A percentile compares a stretch with the other conserved stretches of the same genome.
Evolutionary conservation across 2,888 invertebrate genomes (phyloP).

Genomic region (Auanema freiburgensis): DNA sequence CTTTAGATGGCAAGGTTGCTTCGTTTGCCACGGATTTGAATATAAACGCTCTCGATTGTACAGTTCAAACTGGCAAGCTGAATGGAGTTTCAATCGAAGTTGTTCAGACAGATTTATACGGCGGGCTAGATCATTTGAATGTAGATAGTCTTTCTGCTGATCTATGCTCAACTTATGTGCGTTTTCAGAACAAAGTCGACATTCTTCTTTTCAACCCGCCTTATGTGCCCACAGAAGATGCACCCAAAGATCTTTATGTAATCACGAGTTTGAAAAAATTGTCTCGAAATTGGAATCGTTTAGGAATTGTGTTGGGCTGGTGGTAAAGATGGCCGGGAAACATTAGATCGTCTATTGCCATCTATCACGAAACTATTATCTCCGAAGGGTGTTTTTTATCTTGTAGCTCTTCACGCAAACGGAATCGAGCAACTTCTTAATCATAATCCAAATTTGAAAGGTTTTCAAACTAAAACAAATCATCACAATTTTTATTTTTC

Average conservation of each 20-base stretch:
- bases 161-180: not conserved
- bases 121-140: conserved; percentile 28
- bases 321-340: conserved; percentile 71
- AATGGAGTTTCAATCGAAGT: conserved; percentile 72
- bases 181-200: conserved; percentile 70
- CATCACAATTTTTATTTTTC: conserved; percentile 1
- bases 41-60: conserved; percentile 76
- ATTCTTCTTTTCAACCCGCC: conserved; percentile 94
- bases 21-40: conserved; percentile 77
- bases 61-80: conserved; percentile 74
- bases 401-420: conserved; percentile 86
- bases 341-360: conserved; percentile 75
- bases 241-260: conserved; percentile 23
- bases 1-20: conserved; percentile 36
- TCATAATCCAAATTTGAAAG: conserved; percentile 33
- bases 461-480: conserved; percentile 2
- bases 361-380: conserved; percentile 32
- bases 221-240: conserved; percentile 77
- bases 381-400: conserved; percentile 74
- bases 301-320: conserved; percentile 69
- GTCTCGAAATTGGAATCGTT: conserved; percentile 5
- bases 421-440: conserved; percentile 70
- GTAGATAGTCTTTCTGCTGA: conserved; percentile 3
- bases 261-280: no score
- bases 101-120: conserved; percentile 60